These are phyloP conservation scores for Brachionus calyciflorus DNA, from an alignment of 1,140 invertebrate genomes.

Conservation along the genomic window DNA sequence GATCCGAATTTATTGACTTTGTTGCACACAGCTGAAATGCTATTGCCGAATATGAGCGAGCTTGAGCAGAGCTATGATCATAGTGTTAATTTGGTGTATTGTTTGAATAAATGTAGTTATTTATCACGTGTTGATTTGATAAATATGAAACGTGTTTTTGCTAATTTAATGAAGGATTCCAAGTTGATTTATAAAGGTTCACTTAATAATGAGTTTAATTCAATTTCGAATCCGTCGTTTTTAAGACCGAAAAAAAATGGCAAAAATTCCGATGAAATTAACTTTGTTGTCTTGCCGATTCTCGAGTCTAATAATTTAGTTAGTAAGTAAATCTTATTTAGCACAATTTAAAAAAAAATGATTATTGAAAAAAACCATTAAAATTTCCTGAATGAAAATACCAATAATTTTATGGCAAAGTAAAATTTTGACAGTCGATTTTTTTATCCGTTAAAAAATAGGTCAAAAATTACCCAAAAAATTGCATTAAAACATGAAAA, in stretches of 20 bases:
- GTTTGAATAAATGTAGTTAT: slow-evolving; percentile 23
- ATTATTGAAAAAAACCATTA: too few relatives aligned
- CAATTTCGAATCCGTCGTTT: background rate
- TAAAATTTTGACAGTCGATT: too few relatives aligned
- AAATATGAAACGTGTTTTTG: background rate
- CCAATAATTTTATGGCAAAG: too few relatives aligned
- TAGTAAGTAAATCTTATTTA: too few relatives aligned
- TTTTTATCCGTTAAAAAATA: too few relatives aligned
- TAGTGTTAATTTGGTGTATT: slow-evolving; percentile 52
- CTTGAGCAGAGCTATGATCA: slow-evolving; percentile 66
- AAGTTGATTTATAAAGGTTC: slow-evolving; percentile 15
- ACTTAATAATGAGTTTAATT: background rate
- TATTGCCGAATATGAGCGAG: slow-evolving; percentile 67
- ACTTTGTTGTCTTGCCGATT: background rate
- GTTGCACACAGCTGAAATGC: slow-evolving; percentile 78
- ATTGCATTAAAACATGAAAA: too few relatives aligned
- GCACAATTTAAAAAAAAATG: too few relatives aligned
- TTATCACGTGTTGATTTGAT: background rate
- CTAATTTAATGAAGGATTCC: slow-evolving; percentile 23
- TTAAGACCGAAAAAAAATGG: background rate
- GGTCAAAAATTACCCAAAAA: too few relatives aligned
- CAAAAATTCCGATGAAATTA: background rate
- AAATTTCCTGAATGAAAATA: too few relatives aligned
- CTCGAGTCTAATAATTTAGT: too few relatives aligned
- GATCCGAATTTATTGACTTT: slow-evolving; percentile 71